Evolutionary conservation across 53 echinoderm and acorn worm species (phyloP).

Genomic region (Mesocentrotus franciscanus): DNA sequence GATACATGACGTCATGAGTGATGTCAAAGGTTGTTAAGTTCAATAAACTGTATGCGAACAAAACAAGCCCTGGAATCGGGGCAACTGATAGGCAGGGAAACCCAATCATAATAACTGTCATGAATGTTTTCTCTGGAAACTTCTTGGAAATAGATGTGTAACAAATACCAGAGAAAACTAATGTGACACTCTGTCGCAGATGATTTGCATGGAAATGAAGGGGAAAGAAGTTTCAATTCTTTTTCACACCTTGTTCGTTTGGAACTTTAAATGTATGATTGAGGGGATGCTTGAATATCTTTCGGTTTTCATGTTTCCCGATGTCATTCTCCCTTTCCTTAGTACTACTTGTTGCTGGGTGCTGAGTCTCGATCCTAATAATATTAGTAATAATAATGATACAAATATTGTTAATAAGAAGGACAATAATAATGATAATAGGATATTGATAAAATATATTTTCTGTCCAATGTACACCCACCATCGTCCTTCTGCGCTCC

Average conservation of each 20-base stretch:
- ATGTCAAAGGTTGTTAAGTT: slow-evolving; percentile 54
- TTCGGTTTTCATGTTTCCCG: not conserved
- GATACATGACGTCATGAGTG: slow-evolving; percentile 37
- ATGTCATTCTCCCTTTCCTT: not conserved
- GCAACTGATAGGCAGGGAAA: slow-evolving; percentile 38
- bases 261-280: not conserved
- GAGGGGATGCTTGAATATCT: not conserved
- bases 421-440: too few species aligned
- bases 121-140: slow-evolving; percentile 50
- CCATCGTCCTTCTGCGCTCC: too few species aligned
- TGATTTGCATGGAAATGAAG: too few species aligned
- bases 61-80: slow-evolving; percentile 30
- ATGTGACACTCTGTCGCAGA: not conserved
- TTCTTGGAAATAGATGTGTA: slow-evolving; percentile 15
- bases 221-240: not conserved
- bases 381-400: too few species aligned
- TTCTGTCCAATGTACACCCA: too few species aligned
- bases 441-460: not conserved
- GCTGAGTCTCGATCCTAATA: not conserved
- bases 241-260: not conserved
- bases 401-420: too few species aligned
- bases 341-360: not conserved
- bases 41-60: slow-evolving; percentile 8
- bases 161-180: slow-evolving; percentile 1
- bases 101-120: slow-evolving; percentile 66